Evolutionary conservation across 2,113 vertebrate genomes (phyloP), one percentile per base, ranked within the genome.

Genomic region (Chamaea fasciata): DNA sequence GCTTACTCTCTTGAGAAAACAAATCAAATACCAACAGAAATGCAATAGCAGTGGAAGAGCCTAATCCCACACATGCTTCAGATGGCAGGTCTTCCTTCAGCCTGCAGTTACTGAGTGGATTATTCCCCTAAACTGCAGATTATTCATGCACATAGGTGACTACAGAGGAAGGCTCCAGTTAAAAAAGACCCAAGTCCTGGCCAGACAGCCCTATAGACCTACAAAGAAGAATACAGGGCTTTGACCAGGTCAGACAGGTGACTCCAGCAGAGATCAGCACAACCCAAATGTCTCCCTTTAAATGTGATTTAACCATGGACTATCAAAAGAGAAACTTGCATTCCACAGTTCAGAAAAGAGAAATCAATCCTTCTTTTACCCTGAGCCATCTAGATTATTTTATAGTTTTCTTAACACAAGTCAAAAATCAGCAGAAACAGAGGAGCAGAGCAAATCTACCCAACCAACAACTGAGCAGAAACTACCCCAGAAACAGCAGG

Each of bases 21-120:
- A 46, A 69, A 95, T 56, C 80, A 89, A 88, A 89, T 68, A 68
- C 56, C 93, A 94, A 90, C 56, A 88, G 76, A 69, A 94, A 81
- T 22, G 73, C 57, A 91, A 93, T 23, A 94, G 89, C 90, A 93
- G 37, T 39, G 79, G 79, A 86, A 86, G 64, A 83, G 31, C n/a
- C 68, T 86, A 88, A 88, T 63, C 59, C 83, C 65, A 52, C 56
- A 86, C 77, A 35, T n/a, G 20, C 37, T 90, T 78, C 95, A 89
- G 68, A 83, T 64, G 64, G 85, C 60, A 89, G 73, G 49, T 83
- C 47, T 92, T 88, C 75, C 68, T 90, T 93, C 83, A 83, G 60
- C 64, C 94, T 78, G 52, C 47, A 65, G 73, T 35, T 70, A 69
- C 62, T 49, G 62, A 16, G 52, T 65, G 59, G 68, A 42, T 89